Percentiles rank a stretch among this genome's conserved stretches.
Conservation (phyloP, 2,113 vertebrate species). For the Rana temporaria region DNA sequence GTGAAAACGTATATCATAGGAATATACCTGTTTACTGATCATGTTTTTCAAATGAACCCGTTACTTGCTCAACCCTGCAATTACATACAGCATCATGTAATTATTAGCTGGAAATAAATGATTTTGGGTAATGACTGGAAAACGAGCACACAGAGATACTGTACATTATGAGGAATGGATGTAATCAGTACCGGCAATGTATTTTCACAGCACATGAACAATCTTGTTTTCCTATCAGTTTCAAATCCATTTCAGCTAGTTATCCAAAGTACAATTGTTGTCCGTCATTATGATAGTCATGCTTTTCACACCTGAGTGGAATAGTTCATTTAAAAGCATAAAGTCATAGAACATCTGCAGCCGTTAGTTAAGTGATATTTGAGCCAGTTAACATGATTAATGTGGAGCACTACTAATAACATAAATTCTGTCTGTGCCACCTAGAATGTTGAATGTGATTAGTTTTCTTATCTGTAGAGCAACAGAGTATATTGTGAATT, state of each 20-base stretch:
- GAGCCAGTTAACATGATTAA: not conserved
- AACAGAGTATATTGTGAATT: no score
- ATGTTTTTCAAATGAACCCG: not conserved
- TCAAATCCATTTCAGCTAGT: constrained; percentile 9
- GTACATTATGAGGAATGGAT: constrained; percentile 4
- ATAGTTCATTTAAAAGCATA: not conserved
- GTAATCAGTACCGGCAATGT: not conserved
- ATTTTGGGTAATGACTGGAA: constrained; percentile 15
- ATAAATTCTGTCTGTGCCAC: not conserved
- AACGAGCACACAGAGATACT: not conserved
- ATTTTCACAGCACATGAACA: constrained; percentile 16
- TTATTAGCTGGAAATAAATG: constrained; percentile 13
- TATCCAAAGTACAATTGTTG: not conserved
- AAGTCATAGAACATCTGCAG: not conserved
- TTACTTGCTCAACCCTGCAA: not conserved
- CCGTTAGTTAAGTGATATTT: constrained; percentile 1
- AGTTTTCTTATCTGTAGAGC: no score
- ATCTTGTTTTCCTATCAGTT: constrained; percentile 14
- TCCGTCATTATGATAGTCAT: not conserved
- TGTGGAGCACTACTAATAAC: not conserved
- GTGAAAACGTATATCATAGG: no score
- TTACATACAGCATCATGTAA: constrained; percentile 2
- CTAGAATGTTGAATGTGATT: no score
- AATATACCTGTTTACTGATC: no score
- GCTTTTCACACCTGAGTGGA: not conserved